These are phyloP conservation scores for Hesperia comma DNA, from an alignment of 2,888 invertebrate genomes.

Conservation along the genomic window DNA sequence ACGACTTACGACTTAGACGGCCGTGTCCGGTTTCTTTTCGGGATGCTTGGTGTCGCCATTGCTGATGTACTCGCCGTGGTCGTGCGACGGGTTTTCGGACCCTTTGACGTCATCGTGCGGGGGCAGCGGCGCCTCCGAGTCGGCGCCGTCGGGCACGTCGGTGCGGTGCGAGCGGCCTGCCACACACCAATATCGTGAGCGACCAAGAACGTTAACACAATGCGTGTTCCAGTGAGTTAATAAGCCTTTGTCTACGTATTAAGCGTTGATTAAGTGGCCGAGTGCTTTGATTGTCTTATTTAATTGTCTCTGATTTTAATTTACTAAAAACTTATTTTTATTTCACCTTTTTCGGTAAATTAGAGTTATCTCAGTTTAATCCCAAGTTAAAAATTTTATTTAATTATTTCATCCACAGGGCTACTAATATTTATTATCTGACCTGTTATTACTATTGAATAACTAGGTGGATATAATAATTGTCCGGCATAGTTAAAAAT, in stretches of 20 bases:
- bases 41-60: conserved; percentile 81
- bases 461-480: no score
- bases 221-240: conserved; percentile 34
- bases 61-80: conserved; percentile 85
- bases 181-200: conserved; percentile 73
- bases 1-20: conserved; percentile 69
- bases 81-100: conserved; percentile 84
- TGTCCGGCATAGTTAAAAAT: no score
- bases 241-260: conserved; percentile 27
- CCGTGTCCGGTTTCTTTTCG: conserved; percentile 80
- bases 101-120: conserved; percentile 84
- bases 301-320: background rate
- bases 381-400: no score
- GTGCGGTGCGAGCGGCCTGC: conserved; percentile 85
- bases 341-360: no score
- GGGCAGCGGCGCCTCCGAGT: conserved; percentile 85
- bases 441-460: no score
- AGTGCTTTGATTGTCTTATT: conserved; percentile 33
- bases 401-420: no score
- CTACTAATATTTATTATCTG: no score
- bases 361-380: no score
- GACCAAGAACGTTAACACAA: conserved; percentile 73
- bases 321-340: no score
- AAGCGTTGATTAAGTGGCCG: conserved; percentile 32
- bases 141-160: conserved; percentile 85